Conservation (phyloP, 2,888 invertebrate species). For the Siphlonurus alternatus region DNA sequence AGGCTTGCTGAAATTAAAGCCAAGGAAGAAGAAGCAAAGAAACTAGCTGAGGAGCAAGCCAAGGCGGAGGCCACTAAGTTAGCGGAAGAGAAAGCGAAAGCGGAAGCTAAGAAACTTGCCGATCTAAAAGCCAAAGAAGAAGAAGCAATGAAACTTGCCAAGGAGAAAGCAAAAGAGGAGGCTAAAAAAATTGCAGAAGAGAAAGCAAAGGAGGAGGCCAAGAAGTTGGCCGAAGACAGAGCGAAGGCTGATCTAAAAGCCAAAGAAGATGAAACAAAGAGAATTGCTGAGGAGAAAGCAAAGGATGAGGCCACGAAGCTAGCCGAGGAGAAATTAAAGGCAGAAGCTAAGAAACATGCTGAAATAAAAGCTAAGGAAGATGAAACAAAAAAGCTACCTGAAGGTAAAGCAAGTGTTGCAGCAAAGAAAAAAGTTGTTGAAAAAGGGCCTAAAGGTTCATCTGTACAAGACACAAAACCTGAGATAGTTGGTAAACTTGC, state of each 20-base stretch:
- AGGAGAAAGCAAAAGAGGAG: background rate
- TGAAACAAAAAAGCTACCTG: conserved; percentile 25
- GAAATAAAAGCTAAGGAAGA: conserved; percentile 23
- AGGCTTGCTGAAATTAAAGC: background rate
- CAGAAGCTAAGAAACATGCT: conserved; percentile 14
- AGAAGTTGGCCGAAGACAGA: conserved; percentile 9
- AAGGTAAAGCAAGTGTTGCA: background rate
- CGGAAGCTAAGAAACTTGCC: background rate
- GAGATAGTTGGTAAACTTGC: too few relatives aligned
- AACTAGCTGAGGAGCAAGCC: background rate
- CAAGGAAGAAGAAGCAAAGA: background rate
- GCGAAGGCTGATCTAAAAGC: conserved; percentile 4
- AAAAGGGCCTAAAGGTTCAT: too few relatives aligned
- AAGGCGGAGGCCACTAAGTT: too few relatives aligned
- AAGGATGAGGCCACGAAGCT: conserved; percentile 6
- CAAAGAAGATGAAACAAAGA: conserved; percentile 10
- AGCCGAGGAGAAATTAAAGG: conserved; percentile 5
- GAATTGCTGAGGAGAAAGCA: conserved; percentile 11
- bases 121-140: conserved; percentile 6
- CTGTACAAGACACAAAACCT: too few relatives aligned
- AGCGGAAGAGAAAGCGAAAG: too few relatives aligned
- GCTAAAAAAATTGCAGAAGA: background rate
- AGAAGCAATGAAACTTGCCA: conserved; percentile 4
- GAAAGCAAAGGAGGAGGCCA: background rate
- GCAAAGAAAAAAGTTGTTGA: too few relatives aligned